A percentile compares a stretch with the other conserved stretches of the same genome.
Evolutionary conservation across 1,140 invertebrate genomes (phyloP).

Genomic region (Stenopsyche tienmushanensis): DNA sequence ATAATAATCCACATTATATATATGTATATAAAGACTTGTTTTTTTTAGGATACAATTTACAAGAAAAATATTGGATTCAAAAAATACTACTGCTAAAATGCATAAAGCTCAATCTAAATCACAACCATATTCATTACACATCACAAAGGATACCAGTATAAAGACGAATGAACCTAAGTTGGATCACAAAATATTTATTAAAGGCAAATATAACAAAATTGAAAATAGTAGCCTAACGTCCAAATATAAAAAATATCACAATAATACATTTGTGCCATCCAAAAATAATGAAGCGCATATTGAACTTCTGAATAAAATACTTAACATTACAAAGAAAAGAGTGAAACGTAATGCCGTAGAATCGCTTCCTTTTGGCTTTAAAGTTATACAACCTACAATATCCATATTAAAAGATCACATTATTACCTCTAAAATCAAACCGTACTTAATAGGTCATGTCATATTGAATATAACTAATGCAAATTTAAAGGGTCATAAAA

Average conservation of each 20-base stretch:
- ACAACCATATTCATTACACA: no score
- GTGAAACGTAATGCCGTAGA: conserved; percentile 24
- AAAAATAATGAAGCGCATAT: neutral
- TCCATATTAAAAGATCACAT: conserved; percentile 34
- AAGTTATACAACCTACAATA: conserved; percentile 35
- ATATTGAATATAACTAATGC: conserved; percentile 35
- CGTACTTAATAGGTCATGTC: conserved; percentile 28
- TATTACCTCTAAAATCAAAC: conserved; percentile 33
- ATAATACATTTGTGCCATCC: neutral
- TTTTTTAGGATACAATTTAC: no score
- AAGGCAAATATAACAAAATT: neutral
- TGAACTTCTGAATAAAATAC: neutral
- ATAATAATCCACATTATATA: no score
- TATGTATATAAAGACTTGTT: no score
- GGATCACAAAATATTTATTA: neutral
- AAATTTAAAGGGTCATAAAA: conserved; percentile 31
- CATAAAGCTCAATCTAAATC: no score
- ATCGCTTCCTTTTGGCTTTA: conserved; percentile 29
- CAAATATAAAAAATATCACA: neutral
- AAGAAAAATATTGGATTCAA: no score
- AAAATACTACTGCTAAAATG: no score
- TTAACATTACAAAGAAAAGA: conserved; percentile 1
- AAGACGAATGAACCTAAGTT: neutral
- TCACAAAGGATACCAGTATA: no score
- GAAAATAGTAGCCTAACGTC: neutral